These are phyloP conservation scores for Solenopsis fugax DNA, from an alignment of 1,140 invertebrate genomes.

Conservation along the genomic window DNA sequence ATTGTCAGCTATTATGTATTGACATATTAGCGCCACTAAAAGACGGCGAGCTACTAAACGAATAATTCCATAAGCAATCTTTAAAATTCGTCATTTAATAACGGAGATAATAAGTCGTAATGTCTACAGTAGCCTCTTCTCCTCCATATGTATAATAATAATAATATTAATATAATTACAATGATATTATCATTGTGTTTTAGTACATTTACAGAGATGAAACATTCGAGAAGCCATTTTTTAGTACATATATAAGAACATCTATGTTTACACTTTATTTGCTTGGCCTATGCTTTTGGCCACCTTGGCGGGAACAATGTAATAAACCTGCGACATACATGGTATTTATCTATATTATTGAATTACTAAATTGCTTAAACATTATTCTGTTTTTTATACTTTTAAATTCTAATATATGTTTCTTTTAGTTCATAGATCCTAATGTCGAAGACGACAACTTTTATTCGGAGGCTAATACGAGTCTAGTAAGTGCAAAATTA, in stretches of 20 bases:
- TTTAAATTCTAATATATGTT: slow-evolving; percentile 24
- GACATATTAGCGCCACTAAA: too few relatives aligned
- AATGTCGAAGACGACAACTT: slow-evolving; percentile 90
- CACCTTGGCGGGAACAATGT: slow-evolving; percentile 93
- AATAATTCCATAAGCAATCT: too few relatives aligned
- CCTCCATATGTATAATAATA: too few relatives aligned
- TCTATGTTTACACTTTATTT: slow-evolving; percentile 95
- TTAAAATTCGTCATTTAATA: too few relatives aligned
- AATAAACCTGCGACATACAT: slow-evolving; percentile 89
- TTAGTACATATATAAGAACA: slow-evolving; percentile 95
- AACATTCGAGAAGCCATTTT: slow-evolving; percentile 95
- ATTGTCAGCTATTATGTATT: too few relatives aligned
- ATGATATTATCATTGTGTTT: slow-evolving; percentile 79
- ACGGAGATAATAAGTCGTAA: too few relatives aligned
- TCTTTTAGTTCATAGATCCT: slow-evolving; percentile 89
- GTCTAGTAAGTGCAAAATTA: slow-evolving; percentile 84
- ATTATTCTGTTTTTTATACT: neutral
- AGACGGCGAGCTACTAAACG: too few relatives aligned
- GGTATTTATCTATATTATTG: slow-evolving; percentile 81
- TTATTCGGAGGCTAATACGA: slow-evolving; percentile 88
- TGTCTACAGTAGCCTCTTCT: too few relatives aligned
- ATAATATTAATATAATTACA: too few relatives aligned
- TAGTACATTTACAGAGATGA: slow-evolving; percentile 94
- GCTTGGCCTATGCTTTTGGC: slow-evolving; percentile 93
- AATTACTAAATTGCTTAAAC: neutral